Evolutionary conservation across 2,797 vertebrate genomes (phyloP).

Genomic region (Microctenopoma stevenorrisi): DNA sequence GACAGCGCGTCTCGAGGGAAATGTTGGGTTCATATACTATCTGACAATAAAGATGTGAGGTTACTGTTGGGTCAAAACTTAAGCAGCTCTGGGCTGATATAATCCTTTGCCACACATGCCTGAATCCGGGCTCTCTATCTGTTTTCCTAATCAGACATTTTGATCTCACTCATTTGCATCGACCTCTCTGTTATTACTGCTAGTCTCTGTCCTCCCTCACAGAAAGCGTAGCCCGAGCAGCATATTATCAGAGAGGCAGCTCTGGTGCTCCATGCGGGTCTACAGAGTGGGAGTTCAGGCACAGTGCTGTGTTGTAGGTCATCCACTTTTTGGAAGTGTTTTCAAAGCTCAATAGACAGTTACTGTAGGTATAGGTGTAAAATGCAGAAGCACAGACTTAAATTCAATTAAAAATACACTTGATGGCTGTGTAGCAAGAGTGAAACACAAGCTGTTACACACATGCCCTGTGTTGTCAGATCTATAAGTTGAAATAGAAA

Average conservation of each 20-base stretch:
- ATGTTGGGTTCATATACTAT: slow-evolving; percentile 52
- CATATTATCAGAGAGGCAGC: neutral
- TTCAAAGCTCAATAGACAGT: neutral
- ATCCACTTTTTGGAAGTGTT: neutral
- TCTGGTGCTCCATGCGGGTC: neutral
- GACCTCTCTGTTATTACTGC: slow-evolving; percentile 24
- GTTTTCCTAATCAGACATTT: slow-evolving; percentile 53
- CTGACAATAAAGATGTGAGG: slow-evolving; percentile 59
- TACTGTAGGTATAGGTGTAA: neutral
- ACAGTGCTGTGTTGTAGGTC: neutral
- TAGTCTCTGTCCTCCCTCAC: slow-evolving; percentile 19
- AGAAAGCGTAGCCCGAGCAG: neutral
- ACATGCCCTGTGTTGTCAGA: neutral
- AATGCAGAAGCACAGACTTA: neutral
- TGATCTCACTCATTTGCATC: slow-evolving; percentile 47
- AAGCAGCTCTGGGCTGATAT: slow-evolving; percentile 40
- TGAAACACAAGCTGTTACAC: neutral
- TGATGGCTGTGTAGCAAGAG: neutral
- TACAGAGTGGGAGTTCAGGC: neutral
- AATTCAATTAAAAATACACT: neutral
- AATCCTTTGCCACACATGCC: slow-evolving; percentile 30
- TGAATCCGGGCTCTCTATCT: slow-evolving; percentile 26
- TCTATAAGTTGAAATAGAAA: neutral
- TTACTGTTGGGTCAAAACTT: slow-evolving; percentile 42
- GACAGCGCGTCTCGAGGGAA: slow-evolving; percentile 62